These are phyloP conservation scores for Pteromalus puparum DNA, from an alignment of 1,140 invertebrate species.

Conservation along the genomic window DNA sequence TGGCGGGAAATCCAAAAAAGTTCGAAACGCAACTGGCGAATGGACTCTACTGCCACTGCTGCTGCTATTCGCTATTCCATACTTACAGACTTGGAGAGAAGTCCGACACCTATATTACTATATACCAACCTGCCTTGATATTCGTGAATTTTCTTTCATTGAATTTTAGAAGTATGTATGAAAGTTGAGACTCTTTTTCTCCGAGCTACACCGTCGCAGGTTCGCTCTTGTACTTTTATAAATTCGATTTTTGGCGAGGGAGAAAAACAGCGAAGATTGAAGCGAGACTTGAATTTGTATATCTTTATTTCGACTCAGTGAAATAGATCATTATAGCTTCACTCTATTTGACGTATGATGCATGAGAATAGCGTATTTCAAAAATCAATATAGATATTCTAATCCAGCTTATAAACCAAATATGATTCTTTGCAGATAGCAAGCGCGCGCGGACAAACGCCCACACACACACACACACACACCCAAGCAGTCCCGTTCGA, in stretches of 20 bases:
- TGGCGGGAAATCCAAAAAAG: conserved; percentile 38
- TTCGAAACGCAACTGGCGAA: background rate
- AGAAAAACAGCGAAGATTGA: too few relatives aligned
- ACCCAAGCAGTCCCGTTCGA: too few relatives aligned
- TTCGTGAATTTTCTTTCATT: conserved; percentile 24
- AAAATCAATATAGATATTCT: too few relatives aligned
- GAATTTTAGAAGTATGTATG: background rate
- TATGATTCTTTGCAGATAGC: too few relatives aligned
- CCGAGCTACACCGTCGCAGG: background rate
- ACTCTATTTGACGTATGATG: too few relatives aligned
- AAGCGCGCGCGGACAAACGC: too few relatives aligned
- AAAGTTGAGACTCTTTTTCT: background rate
- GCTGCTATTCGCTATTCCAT: background rate
- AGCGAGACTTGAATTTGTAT: too few relatives aligned
- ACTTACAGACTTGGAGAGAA: background rate
- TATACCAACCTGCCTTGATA: background rate
- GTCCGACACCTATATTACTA: background rate
- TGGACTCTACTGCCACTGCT: background rate
- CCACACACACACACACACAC: too few relatives aligned
- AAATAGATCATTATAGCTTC: too few relatives aligned
- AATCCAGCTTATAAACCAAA: too few relatives aligned
- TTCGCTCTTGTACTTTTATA: background rate
- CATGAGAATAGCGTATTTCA: too few relatives aligned
- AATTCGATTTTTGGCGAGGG: background rate
- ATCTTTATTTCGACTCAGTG: too few relatives aligned